Conservation (phyloP, 2,888 invertebrate species). For the Andrena bicolor region DNA sequence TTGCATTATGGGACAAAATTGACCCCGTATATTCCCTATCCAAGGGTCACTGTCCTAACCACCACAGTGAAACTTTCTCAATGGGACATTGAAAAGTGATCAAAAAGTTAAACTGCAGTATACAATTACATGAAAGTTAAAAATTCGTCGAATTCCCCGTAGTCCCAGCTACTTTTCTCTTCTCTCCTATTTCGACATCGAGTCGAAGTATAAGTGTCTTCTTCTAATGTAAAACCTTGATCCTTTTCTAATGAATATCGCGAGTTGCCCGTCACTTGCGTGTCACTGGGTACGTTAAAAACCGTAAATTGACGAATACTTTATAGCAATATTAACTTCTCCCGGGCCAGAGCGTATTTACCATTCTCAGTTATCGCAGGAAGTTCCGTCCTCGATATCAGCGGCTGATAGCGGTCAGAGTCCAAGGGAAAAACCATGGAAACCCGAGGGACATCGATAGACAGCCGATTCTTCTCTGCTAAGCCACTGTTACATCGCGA, state of each 20-base stretch:
- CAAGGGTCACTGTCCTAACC: too few species aligned
- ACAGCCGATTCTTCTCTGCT: slow-evolving; percentile 3
- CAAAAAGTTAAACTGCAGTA: too few species aligned
- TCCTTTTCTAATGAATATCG: background rate
- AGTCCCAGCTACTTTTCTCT: too few species aligned
- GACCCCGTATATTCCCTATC: too few species aligned
- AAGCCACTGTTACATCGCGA: background rate
- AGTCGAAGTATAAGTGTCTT: too few species aligned
- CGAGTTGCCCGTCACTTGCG: background rate
- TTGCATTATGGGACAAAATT: too few species aligned
- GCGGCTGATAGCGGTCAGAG: slow-evolving; percentile 26
- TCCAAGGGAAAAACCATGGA: slow-evolving; percentile 10
- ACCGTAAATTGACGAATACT: background rate
- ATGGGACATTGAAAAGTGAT: too few species aligned
- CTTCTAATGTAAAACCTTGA: too few species aligned
- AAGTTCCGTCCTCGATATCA: slow-evolving; percentile 61
- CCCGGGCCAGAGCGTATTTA: slow-evolving; percentile 11
- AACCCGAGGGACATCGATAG: background rate
- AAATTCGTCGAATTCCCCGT: too few species aligned
- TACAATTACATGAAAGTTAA: too few species aligned
- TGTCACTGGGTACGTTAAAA: background rate
- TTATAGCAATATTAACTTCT: background rate
- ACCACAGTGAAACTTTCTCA: too few species aligned
- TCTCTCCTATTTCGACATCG: too few species aligned
- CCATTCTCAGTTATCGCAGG: slow-evolving; percentile 49